These are phyloP conservation scores for Macaria notata DNA, from an alignment of 2,888 invertebrate species.

Conservation along the genomic window DNA sequence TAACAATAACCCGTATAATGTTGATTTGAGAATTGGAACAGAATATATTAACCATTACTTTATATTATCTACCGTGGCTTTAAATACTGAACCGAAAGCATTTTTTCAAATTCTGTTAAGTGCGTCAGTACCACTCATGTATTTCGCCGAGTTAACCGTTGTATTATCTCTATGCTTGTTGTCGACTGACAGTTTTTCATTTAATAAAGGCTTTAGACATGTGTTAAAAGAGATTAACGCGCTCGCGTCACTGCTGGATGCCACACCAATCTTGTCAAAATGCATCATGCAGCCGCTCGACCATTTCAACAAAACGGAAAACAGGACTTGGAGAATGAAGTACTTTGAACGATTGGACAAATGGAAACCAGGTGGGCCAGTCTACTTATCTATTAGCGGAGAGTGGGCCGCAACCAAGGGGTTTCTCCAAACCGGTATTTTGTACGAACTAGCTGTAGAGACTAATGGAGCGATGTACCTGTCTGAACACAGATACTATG, in stretches of 20 bases:
- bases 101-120: background rate
- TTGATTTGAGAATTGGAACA: slow-evolving; percentile 17
- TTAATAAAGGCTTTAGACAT: slow-evolving; percentile 46
- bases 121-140: slow-evolving; percentile 27
- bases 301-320: slow-evolving; percentile 57
- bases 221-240: slow-evolving; percentile 45
- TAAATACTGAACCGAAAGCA: slow-evolving; percentile 3
- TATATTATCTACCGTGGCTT: background rate
- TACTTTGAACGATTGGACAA: slow-evolving; percentile 60
- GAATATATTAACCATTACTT: slow-evolving; percentile 13
- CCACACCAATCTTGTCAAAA: slow-evolving; percentile 37
- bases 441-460: slow-evolving; percentile 65
- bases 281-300: slow-evolving; percentile 66
- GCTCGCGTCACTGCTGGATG: slow-evolving; percentile 33
- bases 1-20: slow-evolving; percentile 18
- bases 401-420: slow-evolving; percentile 53
- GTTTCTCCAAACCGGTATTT: slow-evolving; percentile 55
- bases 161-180: slow-evolving; percentile 35
- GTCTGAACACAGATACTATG: slow-evolving; percentile 70
- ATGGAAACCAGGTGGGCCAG: slow-evolving; percentile 57
- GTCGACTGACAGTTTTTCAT: slow-evolving; percentile 39
- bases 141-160: slow-evolving; percentile 31
- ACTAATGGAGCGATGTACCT: slow-evolving; percentile 66
- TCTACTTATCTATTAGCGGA: slow-evolving; percentile 63
- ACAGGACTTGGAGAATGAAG: slow-evolving; percentile 62